These are phyloP conservation scores for Pantherophis guttatus DNA, from an alignment of 2,113 vertebrate genomes.

Conservation along the genomic window DNA sequence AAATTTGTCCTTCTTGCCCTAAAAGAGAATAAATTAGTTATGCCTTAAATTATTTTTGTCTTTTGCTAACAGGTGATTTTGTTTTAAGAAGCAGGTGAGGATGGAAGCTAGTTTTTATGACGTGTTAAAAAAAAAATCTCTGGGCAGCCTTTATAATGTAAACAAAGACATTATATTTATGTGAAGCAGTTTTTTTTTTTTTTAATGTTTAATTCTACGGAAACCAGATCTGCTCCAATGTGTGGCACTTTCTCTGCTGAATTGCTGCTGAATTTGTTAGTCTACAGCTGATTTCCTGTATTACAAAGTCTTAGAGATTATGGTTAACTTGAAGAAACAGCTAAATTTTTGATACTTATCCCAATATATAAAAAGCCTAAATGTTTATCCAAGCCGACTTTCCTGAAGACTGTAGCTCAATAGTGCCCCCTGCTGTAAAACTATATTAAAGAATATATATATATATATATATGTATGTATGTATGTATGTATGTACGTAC, in stretches of 20 bases:
- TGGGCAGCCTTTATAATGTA: constrained; percentile 37
- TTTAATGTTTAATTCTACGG: constrained; percentile 59
- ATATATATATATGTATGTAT: too few relatives aligned
- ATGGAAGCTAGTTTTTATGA: neutral
- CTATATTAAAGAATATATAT: neutral
- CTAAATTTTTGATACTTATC: constrained; percentile 70
- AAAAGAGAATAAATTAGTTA: neutral
- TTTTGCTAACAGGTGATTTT: neutral
- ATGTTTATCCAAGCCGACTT: constrained; percentile 41
- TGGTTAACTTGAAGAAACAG: constrained; percentile 73
- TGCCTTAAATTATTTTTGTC: neutral
- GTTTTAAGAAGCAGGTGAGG: neutral
- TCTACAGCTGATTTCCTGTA: constrained; percentile 76
- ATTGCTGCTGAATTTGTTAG: constrained; percentile 79
- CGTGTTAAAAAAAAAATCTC: neutral
- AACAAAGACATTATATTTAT: constrained; percentile 15
- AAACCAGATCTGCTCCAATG: constrained; percentile 66
- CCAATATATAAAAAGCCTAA: constrained; percentile 38
- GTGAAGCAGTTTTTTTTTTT: constrained; percentile 35
- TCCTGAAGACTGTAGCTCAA: constrained; percentile 75
- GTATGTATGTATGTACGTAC: too few relatives aligned
- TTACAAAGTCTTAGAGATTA: constrained; percentile 75
- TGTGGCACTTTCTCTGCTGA: constrained; percentile 69
- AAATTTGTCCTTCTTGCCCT: constrained; percentile 27
- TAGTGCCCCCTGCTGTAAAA: constrained; percentile 86